Percentiles rank a stretch among this genome's conserved stretches.
Conservation (phyloP, 2,113 vertebrate species). For the Campylomormyrus tamandua region DNA sequence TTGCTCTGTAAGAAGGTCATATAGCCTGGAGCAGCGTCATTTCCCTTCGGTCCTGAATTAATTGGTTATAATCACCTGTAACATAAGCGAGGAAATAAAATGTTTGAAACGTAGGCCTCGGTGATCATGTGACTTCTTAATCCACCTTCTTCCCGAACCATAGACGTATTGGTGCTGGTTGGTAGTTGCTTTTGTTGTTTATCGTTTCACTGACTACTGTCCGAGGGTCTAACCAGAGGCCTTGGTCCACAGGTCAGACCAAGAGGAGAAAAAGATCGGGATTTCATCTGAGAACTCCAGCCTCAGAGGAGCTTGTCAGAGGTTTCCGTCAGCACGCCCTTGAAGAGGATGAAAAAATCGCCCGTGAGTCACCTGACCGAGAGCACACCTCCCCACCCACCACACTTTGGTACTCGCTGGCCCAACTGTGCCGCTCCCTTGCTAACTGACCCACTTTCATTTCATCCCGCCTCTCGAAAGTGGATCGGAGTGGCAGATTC, state of each 20-base stretch:
- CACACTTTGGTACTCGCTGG: neutral
- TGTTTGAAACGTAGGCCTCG: neutral
- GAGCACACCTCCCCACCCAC: neutral
- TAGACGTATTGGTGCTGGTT: neutral
- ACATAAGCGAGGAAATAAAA: neutral
- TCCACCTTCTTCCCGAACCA: neutral
- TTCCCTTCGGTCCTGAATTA: neutral
- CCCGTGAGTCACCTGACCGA: neutral
- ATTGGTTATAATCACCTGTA: neutral
- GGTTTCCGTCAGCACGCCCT: neutral
- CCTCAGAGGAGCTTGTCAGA: neutral
- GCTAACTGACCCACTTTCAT: neutral
- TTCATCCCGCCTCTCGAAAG: neutral
- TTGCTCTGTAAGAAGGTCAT: neutral
- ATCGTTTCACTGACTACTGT: neutral
- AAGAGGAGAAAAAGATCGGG: slow-evolving; percentile 74
- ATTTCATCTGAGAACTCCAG: neutral
- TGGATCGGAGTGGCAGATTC: neutral
- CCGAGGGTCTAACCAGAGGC: slow-evolving; percentile 32
- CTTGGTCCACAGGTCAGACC: slow-evolving; percentile 72
- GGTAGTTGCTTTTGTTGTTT: neutral
- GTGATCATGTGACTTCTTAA: neutral
- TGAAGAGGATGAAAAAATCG: neutral
- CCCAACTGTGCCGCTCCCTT: neutral
- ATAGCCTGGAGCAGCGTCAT: neutral